Conservation (phyloP, 23 tunicate genomes). For the Halocynthia aurantium region DNA sequence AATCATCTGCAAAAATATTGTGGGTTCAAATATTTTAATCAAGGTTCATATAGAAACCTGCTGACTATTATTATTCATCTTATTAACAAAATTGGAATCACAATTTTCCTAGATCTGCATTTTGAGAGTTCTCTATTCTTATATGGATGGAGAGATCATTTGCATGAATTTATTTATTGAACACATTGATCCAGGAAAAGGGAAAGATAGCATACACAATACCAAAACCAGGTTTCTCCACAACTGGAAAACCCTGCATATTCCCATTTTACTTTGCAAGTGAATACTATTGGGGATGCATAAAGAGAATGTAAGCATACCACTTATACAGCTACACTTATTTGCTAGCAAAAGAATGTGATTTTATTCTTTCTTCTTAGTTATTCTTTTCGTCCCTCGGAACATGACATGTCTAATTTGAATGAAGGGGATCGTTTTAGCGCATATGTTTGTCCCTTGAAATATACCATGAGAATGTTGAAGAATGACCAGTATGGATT, state of each 20-base stretch:
- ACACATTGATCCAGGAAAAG: too few relatives aligned
- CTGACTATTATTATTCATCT: too few relatives aligned
- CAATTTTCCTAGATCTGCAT: too few relatives aligned
- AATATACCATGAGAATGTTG: neutral
- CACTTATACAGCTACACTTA: too few relatives aligned
- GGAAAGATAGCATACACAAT: conserved; percentile 61
- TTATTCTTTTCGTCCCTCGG: neutral
- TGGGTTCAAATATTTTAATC: too few relatives aligned
- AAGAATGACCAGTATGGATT: neutral
- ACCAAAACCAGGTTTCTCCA: conserved; percentile 18
- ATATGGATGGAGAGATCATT: too few relatives aligned
- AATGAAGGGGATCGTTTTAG: neutral
- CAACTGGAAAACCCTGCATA: conserved; percentile 17
- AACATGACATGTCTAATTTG: neutral
- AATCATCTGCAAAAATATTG: too few relatives aligned
- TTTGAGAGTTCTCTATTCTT: too few relatives aligned
- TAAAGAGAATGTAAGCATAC: neutral
- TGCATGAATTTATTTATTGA: too few relatives aligned
- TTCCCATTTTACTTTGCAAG: conserved; percentile 28
- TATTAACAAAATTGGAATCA: too few relatives aligned
- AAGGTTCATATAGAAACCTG: too few relatives aligned
- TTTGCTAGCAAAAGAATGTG: too few relatives aligned
- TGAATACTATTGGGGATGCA: conserved; percentile 31
- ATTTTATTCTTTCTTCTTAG: neutral
- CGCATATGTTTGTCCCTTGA: neutral